These are phyloP conservation scores for Sebastolobus altivelis DNA, from an alignment of 2,797 vertebrate genomes.

Conservation along the genomic window DNA sequence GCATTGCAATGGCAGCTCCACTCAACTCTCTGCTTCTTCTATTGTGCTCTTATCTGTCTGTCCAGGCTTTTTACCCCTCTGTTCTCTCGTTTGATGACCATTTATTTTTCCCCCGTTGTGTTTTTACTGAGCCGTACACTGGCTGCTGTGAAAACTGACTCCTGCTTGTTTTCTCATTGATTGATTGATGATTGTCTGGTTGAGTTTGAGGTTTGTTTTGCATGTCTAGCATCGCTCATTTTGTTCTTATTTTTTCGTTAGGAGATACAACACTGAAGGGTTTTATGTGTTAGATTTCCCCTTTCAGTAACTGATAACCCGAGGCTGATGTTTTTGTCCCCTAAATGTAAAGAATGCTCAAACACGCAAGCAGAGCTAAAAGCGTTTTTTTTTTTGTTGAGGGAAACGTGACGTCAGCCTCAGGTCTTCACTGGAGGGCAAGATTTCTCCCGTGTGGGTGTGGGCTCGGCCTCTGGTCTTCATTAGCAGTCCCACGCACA, in stretches of 20 bases:
- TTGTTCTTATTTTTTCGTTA: conserved; percentile 30
- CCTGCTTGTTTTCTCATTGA: conserved; percentile 56
- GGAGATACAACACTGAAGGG: conserved; percentile 82
- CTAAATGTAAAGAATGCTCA: conserved; percentile 25
- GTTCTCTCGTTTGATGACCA: conserved; percentile 51
- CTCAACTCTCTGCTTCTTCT: conserved; percentile 67
- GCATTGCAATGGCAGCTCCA: conserved; percentile 83
- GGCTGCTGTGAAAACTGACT: conserved; percentile 75
- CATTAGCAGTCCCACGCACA: conserved; percentile 64
- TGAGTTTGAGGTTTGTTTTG: conserved; percentile 76
- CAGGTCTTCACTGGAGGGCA: conserved; percentile 69
- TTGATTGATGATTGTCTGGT: conserved; percentile 72
- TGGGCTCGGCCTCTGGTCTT: conserved; percentile 61
- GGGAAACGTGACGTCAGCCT: conserved; percentile 52
- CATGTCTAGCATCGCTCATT: conserved; percentile 71
- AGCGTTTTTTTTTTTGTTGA: conserved; percentile 26
- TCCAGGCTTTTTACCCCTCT: conserved; percentile 47
- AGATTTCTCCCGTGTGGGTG: conserved; percentile 58
- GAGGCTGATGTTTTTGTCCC: conserved; percentile 57
- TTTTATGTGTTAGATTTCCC: conserved; percentile 73
- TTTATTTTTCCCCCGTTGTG: conserved; percentile 51
- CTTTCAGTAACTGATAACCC: conserved; percentile 60
- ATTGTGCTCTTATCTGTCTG: conserved; percentile 50
- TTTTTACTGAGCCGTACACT: conserved; percentile 72
- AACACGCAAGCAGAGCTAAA: conserved; percentile 8